Conservation (phyloP, 1,140 invertebrate species). For the Bathynomus jamesi region DNA sequence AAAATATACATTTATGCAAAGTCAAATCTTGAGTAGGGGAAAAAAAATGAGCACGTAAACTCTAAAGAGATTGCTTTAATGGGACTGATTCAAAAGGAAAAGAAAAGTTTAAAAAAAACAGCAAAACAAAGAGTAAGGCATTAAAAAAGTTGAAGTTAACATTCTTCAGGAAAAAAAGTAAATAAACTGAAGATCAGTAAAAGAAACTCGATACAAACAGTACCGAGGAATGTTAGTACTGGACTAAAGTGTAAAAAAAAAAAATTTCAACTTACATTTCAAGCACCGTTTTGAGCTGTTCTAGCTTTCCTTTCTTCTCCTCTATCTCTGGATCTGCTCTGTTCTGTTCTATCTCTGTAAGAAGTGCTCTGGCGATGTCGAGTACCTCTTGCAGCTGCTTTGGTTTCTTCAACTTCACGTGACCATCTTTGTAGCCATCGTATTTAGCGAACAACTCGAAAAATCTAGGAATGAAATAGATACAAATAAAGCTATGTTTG, state of each 20-base stretch:
- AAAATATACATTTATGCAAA: too few species aligned
- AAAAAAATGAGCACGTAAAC: too few species aligned
- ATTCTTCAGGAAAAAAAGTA: too few species aligned
- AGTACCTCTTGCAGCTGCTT: constrained; percentile 96
- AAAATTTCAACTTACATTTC: constrained; percentile 74
- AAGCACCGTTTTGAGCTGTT: constrained; percentile 94
- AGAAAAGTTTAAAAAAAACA: too few species aligned
- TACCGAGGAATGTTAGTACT: too few species aligned
- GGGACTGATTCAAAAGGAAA: too few species aligned
- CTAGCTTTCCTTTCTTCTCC: constrained; percentile 91
- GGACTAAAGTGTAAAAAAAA: constrained; percentile 15
- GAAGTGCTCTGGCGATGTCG: constrained; percentile 80
- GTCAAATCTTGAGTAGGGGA: too few species aligned
- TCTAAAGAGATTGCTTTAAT: too few species aligned
- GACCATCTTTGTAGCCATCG: constrained; percentile 87
- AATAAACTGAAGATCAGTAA: too few species aligned
- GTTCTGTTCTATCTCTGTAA: constrained; percentile 80
- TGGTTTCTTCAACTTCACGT: constrained; percentile 95
- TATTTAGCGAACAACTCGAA: constrained; percentile 98
- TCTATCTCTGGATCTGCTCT: constrained; percentile 84
- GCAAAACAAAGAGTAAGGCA: too few species aligned
- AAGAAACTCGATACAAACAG: too few species aligned
- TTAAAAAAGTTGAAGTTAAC: too few species aligned
- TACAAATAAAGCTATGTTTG: constrained; percentile 8
- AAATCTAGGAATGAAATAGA: constrained; percentile 57